Conservation (phyloP, 2,888 invertebrate species). For the Cephus nigrinus region DNA sequence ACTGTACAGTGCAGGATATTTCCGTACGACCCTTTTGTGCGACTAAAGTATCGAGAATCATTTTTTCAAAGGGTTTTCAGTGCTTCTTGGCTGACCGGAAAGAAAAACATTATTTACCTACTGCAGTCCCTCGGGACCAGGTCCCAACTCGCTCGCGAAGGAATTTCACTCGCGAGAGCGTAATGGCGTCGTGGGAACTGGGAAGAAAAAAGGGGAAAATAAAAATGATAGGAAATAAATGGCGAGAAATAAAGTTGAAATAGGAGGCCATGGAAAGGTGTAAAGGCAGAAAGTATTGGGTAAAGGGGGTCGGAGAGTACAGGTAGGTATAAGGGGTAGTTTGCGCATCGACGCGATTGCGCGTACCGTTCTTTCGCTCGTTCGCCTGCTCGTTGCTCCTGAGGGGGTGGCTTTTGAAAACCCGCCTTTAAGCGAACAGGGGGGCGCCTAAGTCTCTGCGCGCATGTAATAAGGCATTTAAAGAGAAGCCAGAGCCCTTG, state of each 20-base stretch:
- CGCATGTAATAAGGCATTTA: constrained; percentile 29
- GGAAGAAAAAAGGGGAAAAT: constrained; percentile 43
- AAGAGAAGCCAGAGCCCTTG: constrained; percentile 18
- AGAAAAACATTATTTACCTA: constrained; percentile 18
- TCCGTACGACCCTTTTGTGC: constrained; percentile 19
- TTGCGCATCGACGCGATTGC: constrained; percentile 26
- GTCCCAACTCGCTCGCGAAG: constrained; percentile 5
- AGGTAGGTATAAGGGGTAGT: constrained; percentile 2
- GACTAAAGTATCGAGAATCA: background rate
- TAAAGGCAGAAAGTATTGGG: background rate
- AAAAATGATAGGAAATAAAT: constrained; percentile 35
- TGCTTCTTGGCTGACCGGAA: background rate
- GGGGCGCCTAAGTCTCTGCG: constrained; percentile 12
- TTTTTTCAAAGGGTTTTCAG: background rate
- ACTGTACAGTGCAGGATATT: constrained; percentile 43
- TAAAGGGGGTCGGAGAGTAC: background rate
- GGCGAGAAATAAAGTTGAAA: constrained; percentile 28
- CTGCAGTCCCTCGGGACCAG: background rate
- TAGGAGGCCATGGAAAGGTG: background rate
- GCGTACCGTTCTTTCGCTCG: constrained; percentile 2
- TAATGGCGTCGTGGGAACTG: constrained; percentile 37
- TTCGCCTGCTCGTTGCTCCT: background rate
- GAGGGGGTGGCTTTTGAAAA: constrained; percentile 15
- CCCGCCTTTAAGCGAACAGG: constrained; percentile 14
- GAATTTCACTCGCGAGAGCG: constrained; percentile 40